phyloP scores from a whole-genome alignment of 2,797 vertebrate species.

The Smutsia gigantea region DNA sequence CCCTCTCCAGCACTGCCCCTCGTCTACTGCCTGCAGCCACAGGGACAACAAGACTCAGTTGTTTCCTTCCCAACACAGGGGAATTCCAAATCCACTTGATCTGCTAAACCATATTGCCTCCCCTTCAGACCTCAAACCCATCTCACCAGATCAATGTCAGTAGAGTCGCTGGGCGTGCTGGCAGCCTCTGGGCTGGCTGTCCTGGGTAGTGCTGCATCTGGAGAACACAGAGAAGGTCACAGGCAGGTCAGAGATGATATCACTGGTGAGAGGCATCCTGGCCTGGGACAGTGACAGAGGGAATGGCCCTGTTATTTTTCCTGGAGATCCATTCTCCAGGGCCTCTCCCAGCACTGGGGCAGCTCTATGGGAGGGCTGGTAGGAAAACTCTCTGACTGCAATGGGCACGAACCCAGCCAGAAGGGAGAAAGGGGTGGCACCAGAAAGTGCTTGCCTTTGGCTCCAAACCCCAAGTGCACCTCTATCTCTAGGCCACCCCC shows the following conservation, averaged over 20 bases:
- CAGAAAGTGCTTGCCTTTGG: neutral
- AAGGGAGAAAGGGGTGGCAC: neutral
- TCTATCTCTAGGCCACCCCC: neutral
- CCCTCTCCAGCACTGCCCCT: neutral
- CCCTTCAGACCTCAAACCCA: conserved; percentile 10
- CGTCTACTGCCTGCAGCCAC: neutral
- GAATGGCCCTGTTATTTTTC: neutral
- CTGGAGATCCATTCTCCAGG: neutral
- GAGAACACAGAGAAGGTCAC: conserved; percentile 44
- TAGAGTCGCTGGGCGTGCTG: neutral
- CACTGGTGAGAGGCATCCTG: neutral
- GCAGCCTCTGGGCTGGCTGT: conserved; percentile 34
- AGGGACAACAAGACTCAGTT: neutral
- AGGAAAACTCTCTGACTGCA: neutral
- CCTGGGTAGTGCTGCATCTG: conserved; percentile 10
- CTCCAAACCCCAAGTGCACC: neutral
- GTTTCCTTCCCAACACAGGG: neutral
- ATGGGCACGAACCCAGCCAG: neutral
- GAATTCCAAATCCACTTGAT: neutral
- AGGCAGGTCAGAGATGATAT: conserved; percentile 12
- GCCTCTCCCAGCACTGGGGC: neutral
- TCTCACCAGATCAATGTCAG: conserved; percentile 52
- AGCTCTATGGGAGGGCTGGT: neutral
- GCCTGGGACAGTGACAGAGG: neutral
- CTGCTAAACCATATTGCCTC: neutral